Conservation (phyloP, 2,113 vertebrate genomes). For the Loxodonta africana region DNA sequence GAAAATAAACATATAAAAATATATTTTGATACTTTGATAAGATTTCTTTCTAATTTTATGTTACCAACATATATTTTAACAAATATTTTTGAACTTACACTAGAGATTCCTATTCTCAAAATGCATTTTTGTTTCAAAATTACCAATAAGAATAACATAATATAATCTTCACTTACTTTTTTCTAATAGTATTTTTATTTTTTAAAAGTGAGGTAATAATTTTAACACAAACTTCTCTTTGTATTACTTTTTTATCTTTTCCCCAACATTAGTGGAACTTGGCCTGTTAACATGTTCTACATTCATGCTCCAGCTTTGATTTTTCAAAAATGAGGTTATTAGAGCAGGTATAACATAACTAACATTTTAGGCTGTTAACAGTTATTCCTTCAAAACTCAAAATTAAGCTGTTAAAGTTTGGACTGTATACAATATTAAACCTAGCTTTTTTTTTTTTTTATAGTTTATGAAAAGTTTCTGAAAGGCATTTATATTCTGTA, state of each 20-base stretch:
- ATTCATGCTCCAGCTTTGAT: conserved; percentile 45
- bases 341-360: not conserved
- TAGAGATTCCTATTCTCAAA: conserved; percentile 48
- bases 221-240: conserved; percentile 56
- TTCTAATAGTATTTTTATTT: conserved; percentile 17
- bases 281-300: not conserved
- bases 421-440: conserved; percentile 29
- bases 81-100: conserved; percentile 31
- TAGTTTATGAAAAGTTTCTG: conserved; percentile 33
- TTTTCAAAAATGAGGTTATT: conserved; percentile 46
- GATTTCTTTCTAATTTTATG: conserved; percentile 54
- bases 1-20: conserved; percentile 40
- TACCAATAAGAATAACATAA: not conserved
- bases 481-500: conserved; percentile 26
- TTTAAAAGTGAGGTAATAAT: conserved; percentile 37
- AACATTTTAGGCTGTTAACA: conserved; percentile 52
- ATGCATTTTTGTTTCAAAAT: conserved; percentile 64
- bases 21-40: conserved; percentile 44
- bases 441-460: not conserved
- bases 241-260: conserved; percentile 59
- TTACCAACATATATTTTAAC: conserved; percentile 40
- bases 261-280: conserved; percentile 52
- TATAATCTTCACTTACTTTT: not conserved
- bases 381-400: conserved; percentile 51
- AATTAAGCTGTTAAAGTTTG: conserved; percentile 24